phyloP scores from a whole-genome alignment of 2,113 vertebrate genomes.

The Bubalus kerabau region DNA sequence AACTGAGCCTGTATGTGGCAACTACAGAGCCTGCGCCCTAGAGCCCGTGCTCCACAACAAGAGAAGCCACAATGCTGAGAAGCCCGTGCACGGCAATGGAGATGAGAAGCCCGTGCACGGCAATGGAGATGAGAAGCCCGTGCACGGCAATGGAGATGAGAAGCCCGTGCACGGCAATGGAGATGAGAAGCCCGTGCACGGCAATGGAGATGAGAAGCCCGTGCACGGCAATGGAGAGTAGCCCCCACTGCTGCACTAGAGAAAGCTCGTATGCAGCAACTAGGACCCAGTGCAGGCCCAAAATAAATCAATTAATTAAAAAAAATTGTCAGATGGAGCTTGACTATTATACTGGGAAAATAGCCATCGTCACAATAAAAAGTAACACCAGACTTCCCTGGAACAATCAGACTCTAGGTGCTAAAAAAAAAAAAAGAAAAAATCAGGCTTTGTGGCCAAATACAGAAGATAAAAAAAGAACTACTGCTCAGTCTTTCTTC shows the following conservation, averaged over 20 bases:
- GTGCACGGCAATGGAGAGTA: neutral
- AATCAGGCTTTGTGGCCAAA: neutral
- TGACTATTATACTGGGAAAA: neutral
- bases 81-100: neutral
- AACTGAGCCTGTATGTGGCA: neutral
- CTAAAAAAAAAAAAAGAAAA: neutral
- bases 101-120: neutral
- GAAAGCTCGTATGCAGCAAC: neutral
- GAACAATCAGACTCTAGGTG: neutral
- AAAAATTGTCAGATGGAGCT: neutral
- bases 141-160: neutral
- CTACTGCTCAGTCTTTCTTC: neutral
- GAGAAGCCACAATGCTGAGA: neutral
- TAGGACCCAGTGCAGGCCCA: neutral
- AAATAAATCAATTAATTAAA: neutral
- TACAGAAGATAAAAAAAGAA: neutral
- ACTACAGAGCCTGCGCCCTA: accelerated
- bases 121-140: neutral
- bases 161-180: neutral
- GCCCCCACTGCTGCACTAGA: neutral
- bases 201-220: neutral
- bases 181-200: too few species aligned
- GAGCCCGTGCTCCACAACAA: neutral
- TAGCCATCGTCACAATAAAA: neutral
- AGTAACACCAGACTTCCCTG: neutral